Conservation (phyloP, 2,113 vertebrate species). For the Callospermophilus lateralis region DNA sequence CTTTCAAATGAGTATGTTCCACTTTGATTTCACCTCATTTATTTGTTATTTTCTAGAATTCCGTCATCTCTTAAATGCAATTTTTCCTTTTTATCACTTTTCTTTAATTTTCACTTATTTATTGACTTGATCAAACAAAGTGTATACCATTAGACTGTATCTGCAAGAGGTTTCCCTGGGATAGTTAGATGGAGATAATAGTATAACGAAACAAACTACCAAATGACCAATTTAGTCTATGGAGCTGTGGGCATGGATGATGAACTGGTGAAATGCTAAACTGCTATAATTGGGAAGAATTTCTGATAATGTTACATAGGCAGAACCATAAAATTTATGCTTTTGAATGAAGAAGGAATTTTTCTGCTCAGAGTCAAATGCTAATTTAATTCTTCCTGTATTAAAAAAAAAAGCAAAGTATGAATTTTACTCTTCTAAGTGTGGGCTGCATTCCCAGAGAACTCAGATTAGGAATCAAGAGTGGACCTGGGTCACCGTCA, state of each 20-base stretch:
- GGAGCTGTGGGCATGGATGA: not conserved
- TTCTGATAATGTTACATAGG: not conserved
- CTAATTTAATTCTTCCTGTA: not conserved
- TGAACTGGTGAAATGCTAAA: not conserved
- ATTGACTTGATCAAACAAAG: not conserved
- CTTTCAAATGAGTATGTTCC: conserved; percentile 53
- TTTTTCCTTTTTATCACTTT: conserved; percentile 18
- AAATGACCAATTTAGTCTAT: not conserved
- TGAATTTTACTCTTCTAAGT: not conserved
- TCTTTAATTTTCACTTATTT: not conserved
- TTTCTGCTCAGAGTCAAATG: not conserved
- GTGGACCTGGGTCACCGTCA: no score
- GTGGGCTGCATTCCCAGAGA: not conserved
- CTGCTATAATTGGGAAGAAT: not conserved
- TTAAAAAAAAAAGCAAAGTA: not conserved
- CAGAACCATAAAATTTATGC: not conserved
- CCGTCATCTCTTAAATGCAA: not conserved
- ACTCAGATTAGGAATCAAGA: not conserved
- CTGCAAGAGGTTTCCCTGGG: not conserved
- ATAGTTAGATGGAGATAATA: not conserved
- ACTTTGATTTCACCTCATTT: not conserved
- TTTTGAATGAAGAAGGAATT: not conserved
- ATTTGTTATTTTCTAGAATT: not conserved
- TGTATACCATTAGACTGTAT: not conserved
- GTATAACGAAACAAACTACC: not conserved